Evolutionary conservation across 2,888 invertebrate genomes (phyloP).

Genomic region (Autographa pulchrina): DNA sequence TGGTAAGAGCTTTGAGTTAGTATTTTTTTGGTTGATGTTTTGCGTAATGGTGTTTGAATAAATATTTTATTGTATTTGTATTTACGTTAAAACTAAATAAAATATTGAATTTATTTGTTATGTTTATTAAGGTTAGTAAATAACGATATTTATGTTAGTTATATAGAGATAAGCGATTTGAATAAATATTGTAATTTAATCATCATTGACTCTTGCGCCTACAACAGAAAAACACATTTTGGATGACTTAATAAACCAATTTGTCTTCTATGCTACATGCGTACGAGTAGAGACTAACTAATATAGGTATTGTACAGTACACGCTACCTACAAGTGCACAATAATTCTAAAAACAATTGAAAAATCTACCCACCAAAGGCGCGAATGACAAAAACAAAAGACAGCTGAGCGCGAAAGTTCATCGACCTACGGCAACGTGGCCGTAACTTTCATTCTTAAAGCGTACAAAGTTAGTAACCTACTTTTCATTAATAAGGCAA

Average conservation of each 20-base stretch:
- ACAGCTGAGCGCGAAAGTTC: conserved; percentile 83
- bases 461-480: conserved; percentile 89
- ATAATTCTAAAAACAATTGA: neutral
- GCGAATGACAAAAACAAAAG: conserved; percentile 84
- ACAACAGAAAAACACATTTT: too few species aligned
- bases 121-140: too few species aligned
- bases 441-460: conserved; percentile 89
- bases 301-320: too few species aligned
- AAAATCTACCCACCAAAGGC: conserved; percentile 42
- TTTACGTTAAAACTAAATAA: too few species aligned
- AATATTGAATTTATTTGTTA: too few species aligned
- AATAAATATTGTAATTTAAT: too few species aligned
- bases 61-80: neutral
- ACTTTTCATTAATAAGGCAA: conserved; percentile 90
- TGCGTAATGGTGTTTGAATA: conserved; percentile 10
- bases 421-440: conserved; percentile 88
- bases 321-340: neutral
- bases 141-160: too few species aligned
- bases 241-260: too few species aligned
- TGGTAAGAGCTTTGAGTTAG: conserved; percentile 59
- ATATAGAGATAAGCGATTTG: too few species aligned
- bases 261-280: too few species aligned
- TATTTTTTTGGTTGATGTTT: conserved; percentile 35
- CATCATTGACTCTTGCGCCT: too few species aligned
- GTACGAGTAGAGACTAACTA: too few species aligned